Evolutionary conservation across 2,888 invertebrate species (phyloP), one percentile per base, ranked within the genome.

Genomic region (Volucella zonaria): DNA sequence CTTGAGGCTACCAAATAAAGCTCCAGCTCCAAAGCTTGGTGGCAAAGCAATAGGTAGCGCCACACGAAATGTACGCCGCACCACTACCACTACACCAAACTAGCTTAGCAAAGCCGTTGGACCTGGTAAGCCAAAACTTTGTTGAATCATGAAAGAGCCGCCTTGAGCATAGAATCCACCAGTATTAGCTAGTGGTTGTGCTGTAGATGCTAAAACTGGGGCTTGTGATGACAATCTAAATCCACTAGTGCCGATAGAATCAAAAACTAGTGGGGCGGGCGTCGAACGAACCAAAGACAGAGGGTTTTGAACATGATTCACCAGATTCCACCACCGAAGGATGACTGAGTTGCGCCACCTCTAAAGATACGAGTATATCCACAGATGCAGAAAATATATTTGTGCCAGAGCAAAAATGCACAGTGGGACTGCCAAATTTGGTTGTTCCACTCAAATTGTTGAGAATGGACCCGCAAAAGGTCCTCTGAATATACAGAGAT

Each of bases 1-100:
- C n/a, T 90, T 91, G 10, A 90, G 89, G 38, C 88, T 89, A n/a
- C 90, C 91, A 76, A 91, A 92, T 8, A 90, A 89, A 0, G 92
- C 86, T 2, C 88, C 89, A 11, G 90, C 90, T 1, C 92, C 92
- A 87, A 92, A 92, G 8, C 90, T 90, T 2, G 92, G 90, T 31
- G 91, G 89, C 2, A 88, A 88, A 0, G 91, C 92, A 76, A 92
- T 92, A 0, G 91, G 87, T 2, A 89, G 90, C 14, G 89, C 88
- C 40, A 87, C 88, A 0, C 90, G 89, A 70, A 90, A 90, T 8
- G 89, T 62, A 23, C 0, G 89, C 85, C 14, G 78, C 67, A 9
- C 74, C 88, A 31, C 89, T 88, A 42, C n/a, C n/a, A n/a, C n/a
- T n/a, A n/a, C n/a, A n/a, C n/a, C 89, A 87, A 74, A 88, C 18